These are phyloP conservation scores for Morone chrysops DNA, from an alignment of 2,113 vertebrate genomes.

Conservation along the genomic window DNA sequence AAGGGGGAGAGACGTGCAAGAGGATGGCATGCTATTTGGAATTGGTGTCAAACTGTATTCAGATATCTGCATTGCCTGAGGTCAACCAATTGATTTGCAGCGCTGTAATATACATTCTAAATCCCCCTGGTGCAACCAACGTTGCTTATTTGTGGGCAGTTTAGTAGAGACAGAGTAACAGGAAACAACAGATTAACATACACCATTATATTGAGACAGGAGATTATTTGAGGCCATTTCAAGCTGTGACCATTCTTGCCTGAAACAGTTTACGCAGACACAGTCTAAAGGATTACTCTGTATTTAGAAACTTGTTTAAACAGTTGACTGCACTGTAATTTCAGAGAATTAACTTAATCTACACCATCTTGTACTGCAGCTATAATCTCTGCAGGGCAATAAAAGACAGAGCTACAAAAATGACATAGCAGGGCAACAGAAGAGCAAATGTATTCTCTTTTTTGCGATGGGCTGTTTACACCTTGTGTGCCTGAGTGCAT, in stretches of 20 bases:
- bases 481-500: slow-evolving; percentile 29
- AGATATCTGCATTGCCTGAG: slow-evolving; percentile 40
- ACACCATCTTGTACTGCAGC: slow-evolving; percentile 33
- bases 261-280: slow-evolving; percentile 54
- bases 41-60: slow-evolving; percentile 58
- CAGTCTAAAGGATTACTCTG: slow-evolving; percentile 54
- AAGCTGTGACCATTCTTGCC: slow-evolving; percentile 48
- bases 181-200: slow-evolving; percentile 53
- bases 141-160: slow-evolving; percentile 43
- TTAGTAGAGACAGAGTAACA: slow-evolving; percentile 16
- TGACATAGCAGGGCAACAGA: background rate
- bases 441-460: background rate
- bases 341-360: slow-evolving; percentile 49
- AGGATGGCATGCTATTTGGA: slow-evolving; percentile 61
- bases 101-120: slow-evolving; percentile 38
- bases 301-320: slow-evolving; percentile 45
- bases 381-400: slow-evolving; percentile 39
- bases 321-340: slow-evolving; percentile 54
- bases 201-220: slow-evolving; percentile 36
- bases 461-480: slow-evolving; percentile 27
- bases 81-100: slow-evolving; percentile 50
- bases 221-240: slow-evolving; percentile 64
- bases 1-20: slow-evolving; percentile 41
- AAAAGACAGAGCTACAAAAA: slow-evolving; percentile 10
- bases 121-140: slow-evolving; percentile 27